Conservation (phyloP, 2,113 vertebrate genomes). For the Coptodon rendalli region DNA sequence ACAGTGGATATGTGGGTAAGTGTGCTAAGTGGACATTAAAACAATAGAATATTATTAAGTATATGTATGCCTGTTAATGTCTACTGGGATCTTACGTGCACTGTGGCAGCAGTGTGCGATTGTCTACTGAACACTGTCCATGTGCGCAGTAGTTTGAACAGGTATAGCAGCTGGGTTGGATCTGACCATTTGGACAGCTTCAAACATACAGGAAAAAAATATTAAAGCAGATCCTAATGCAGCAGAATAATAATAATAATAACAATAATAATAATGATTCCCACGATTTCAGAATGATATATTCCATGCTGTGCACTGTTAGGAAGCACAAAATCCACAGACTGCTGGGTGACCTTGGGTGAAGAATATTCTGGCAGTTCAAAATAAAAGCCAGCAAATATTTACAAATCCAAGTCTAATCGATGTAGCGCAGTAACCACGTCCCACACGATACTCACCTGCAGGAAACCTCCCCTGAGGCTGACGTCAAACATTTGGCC, state of each 20-base stretch:
- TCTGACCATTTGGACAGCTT: slow-evolving; percentile 81
- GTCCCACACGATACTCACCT: slow-evolving; percentile 57
- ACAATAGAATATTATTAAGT: neutral
- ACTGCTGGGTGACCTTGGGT: neutral
- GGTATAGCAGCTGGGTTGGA: slow-evolving; percentile 82
- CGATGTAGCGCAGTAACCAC: neutral
- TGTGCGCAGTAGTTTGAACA: slow-evolving; percentile 82
- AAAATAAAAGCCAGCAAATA: neutral
- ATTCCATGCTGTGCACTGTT: neutral
- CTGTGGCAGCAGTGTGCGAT: slow-evolving; percentile 76
- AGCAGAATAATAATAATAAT: neutral
- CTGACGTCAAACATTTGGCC: slow-evolving; percentile 74
- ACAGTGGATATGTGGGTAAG: neutral
- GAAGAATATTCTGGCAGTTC: neutral
- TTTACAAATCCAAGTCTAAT: neutral
- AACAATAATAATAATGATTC: neutral
- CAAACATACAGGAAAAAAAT: neutral
- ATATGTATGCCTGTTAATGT: neutral
- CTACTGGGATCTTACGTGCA: slow-evolving; percentile 81
- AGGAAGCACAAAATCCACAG: neutral
- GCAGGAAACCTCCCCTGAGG: slow-evolving; percentile 80
- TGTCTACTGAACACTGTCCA: slow-evolving; percentile 81
- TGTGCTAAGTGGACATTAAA: neutral
- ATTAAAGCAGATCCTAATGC: accelerated
- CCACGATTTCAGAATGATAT: neutral